phyloP scores from a whole-genome alignment of 1,140 invertebrate genomes.

The Drosophila sp. region DNA sequence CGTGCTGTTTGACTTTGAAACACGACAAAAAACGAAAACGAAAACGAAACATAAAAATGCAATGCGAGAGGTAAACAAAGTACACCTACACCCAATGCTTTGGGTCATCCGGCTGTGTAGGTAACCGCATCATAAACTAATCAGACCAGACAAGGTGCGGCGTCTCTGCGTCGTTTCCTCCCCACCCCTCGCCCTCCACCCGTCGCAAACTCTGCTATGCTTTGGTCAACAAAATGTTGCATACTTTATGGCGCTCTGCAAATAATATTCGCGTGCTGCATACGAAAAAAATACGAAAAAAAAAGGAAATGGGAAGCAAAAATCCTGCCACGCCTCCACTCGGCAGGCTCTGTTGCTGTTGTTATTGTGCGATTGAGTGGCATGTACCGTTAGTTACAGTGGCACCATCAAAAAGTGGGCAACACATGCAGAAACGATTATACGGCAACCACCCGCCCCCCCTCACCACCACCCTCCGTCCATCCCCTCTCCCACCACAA shows the following conservation, averaged over 20 bases:
- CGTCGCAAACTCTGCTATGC: slow-evolving; percentile 7
- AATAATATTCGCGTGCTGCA: slow-evolving; percentile 58
- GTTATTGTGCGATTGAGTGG: slow-evolving; percentile 52
- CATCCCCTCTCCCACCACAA: not conserved
- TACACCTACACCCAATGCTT: not conserved
- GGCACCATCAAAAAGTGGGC: slow-evolving; percentile 35
- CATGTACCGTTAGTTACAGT: slow-evolving; percentile 55
- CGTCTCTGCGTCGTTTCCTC: not conserved
- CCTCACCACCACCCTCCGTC: not conserved
- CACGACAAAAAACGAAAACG: not conserved
- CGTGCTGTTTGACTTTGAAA: not conserved
- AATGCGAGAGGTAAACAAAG: not conserved
- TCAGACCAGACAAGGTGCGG: slow-evolving; percentile 35
- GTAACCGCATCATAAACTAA: slow-evolving; percentile 40
- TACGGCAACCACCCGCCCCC: slow-evolving; percentile 4
- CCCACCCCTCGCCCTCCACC: no score
- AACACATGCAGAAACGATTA: slow-evolving; percentile 42
- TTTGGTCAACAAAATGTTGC: slow-evolving; percentile 58
- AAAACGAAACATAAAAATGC: slow-evolving; percentile 6
- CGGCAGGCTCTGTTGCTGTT: not conserved
- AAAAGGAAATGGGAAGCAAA: slow-evolving; percentile 1
- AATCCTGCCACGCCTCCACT: not conserved
- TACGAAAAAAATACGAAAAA: slow-evolving; percentile 24
- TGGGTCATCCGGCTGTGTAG: not conserved
- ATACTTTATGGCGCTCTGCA: slow-evolving; percentile 50